Evolutionary conservation across 2,888 invertebrate species (phyloP).

Genomic region (Harpalus rufipes): DNA sequence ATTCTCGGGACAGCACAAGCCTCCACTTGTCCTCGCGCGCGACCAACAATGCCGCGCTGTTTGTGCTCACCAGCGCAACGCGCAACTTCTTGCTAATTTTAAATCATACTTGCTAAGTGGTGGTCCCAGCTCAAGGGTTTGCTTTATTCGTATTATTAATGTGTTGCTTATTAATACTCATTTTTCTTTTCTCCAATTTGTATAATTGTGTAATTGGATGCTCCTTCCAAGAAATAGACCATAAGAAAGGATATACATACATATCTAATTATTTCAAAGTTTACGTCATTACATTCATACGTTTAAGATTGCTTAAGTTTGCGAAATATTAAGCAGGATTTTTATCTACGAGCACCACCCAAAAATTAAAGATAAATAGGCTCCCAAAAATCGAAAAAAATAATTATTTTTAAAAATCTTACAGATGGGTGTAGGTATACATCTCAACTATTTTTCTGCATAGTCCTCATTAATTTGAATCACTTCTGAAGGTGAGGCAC

Average conservation of each 20-base stretch:
- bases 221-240: slow-evolving; percentile 4
- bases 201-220: slow-evolving; percentile 14
- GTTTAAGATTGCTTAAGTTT: too few species aligned
- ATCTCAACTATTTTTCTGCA: too few species aligned
- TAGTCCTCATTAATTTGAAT: too few species aligned
- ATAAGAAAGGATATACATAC: slow-evolving; percentile 3
- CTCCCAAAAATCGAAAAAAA: too few species aligned
- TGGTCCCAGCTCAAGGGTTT: slow-evolving; percentile 45
- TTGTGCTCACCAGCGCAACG: neutral
- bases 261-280: neutral
- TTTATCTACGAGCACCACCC: too few species aligned
- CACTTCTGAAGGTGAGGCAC: too few species aligned
- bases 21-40: slow-evolving; percentile 50
- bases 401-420: too few species aligned
- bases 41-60: slow-evolving; percentile 1
- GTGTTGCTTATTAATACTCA: slow-evolving; percentile 36
- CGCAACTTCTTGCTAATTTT: slow-evolving; percentile 56
- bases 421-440: too few species aligned
- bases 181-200: slow-evolving; percentile 24
- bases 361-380: too few species aligned
- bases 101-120: slow-evolving; percentile 51
- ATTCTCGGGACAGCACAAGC: slow-evolving; percentile 53
- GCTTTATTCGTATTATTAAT: slow-evolving; percentile 37
- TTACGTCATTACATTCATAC: too few species aligned
- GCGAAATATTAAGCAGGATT: too few species aligned